Percentiles rank a stretch among this genome's conserved stretches.
Conservation (phyloP, 2,888 invertebrate genomes). For the Drosophila infuscata region DNA sequence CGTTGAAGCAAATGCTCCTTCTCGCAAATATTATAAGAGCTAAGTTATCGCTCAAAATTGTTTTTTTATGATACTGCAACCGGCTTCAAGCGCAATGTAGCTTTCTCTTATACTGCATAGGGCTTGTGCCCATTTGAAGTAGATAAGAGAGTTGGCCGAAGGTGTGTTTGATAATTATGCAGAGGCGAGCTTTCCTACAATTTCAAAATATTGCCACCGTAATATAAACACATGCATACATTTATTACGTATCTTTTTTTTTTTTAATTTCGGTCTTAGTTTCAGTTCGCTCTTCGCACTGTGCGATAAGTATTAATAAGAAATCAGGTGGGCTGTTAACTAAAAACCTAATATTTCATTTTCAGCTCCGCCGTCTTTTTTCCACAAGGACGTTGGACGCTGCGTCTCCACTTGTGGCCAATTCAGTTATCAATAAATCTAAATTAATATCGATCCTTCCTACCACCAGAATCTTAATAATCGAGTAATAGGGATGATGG, state of each 20-base stretch:
- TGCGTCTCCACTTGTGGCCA: neutral
- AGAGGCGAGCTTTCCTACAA: neutral
- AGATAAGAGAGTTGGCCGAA: neutral
- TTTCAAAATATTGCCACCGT: no score
- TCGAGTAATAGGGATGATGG: neutral
- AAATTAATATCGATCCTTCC: neutral
- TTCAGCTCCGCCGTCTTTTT: neutral
- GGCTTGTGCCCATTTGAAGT: neutral
- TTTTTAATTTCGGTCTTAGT: neutral
- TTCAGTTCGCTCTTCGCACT: neutral
- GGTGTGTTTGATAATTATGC: neutral
- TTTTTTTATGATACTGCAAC: neutral
- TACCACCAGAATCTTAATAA: neutral
- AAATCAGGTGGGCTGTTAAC: neutral
- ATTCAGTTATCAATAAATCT: neutral
- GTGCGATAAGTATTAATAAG: neutral
- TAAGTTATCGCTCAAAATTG: neutral
- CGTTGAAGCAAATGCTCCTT: conserved; percentile 19
- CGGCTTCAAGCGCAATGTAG: neutral
- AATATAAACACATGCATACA: neutral
- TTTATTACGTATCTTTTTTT: neutral
- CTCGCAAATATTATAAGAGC: neutral
- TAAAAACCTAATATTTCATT: neutral
- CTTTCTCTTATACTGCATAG: neutral
- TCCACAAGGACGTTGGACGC: neutral